These are phyloP conservation scores for Haemorhous mexicanus DNA, from an alignment of 2,113 vertebrate genomes.

Conservation along the genomic window DNA sequence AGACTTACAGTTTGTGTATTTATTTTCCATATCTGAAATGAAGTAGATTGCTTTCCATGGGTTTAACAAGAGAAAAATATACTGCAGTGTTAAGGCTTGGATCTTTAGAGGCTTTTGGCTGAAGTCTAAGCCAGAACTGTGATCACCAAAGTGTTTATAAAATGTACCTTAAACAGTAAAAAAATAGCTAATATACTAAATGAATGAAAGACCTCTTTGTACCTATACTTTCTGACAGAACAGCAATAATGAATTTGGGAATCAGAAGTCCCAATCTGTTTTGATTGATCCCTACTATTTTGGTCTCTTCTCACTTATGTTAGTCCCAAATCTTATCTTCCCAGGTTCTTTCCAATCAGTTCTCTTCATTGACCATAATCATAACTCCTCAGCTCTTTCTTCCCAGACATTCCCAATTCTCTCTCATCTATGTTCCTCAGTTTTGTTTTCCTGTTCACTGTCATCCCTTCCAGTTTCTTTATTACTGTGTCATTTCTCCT, in stretches of 20 bases:
- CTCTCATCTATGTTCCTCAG: neutral
- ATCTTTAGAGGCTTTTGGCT: neutral
- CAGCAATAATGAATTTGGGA: neutral
- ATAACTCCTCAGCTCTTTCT: neutral
- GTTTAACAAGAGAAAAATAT: neutral
- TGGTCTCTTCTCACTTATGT: neutral
- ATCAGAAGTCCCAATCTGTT: neutral
- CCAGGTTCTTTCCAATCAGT: neutral
- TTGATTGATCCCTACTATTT: neutral
- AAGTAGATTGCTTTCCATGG: neutral
- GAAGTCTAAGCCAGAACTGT: neutral
- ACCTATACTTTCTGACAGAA: neutral
- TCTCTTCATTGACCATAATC: neutral
- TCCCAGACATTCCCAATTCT: neutral
- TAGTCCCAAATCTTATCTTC: neutral
- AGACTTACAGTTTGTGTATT: neutral
- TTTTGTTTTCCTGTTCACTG: neutral
- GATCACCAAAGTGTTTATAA: neutral
- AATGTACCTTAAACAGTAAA: neutral
- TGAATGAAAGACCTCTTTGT: neutral
- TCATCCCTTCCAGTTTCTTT: neutral
- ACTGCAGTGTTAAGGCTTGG: neutral
- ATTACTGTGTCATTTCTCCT: neutral
- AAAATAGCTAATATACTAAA: neutral
- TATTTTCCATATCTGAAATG: neutral